Evolutionary conservation across 2,888 invertebrate genomes (phyloP).

Genomic region (Enoplolaimus lenunculus): DNA sequence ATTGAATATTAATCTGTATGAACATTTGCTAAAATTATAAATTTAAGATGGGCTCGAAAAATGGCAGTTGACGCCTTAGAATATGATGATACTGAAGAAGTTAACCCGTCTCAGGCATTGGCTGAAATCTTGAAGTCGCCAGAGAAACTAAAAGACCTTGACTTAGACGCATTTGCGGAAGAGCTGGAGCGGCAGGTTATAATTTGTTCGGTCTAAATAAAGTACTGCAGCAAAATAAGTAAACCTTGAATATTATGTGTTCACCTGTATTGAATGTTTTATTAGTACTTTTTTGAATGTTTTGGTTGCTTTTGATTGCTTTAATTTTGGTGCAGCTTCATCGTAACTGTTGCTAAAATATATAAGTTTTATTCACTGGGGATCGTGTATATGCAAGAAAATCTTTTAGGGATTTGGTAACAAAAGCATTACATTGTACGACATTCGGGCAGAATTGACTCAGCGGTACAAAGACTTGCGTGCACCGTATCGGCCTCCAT

Average conservation of each 20-base stretch:
- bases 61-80: conserved; percentile 99
- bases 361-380: no score
- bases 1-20: no score
- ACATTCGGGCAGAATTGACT: conserved; percentile 86
- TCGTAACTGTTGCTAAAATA: no score
- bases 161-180: conserved; percentile 93
- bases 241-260: no score
- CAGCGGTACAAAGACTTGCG: conserved; percentile 49
- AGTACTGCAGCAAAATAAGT: no score
- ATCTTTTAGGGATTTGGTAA: conserved; percentile 52
- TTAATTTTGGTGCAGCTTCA: no score
- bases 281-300: no score
- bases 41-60: conserved; percentile 80
- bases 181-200: conserved; percentile 71
- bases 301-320: no score
- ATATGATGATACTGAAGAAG: conserved; percentile 77
- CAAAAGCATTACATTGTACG: conserved; percentile 72
- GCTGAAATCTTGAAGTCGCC: conserved; percentile 94
- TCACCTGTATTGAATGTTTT: no score
- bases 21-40: no score
- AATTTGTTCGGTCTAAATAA: background rate
- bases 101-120: conserved; percentile 82
- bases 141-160: conserved; percentile 57
- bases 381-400: no score
- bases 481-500: conserved; percentile 52